Evolutionary conservation across 2,888 invertebrate genomes (phyloP), one percentile per base, ranked within the genome.

Genomic region (Euzetes globulus): DNA sequence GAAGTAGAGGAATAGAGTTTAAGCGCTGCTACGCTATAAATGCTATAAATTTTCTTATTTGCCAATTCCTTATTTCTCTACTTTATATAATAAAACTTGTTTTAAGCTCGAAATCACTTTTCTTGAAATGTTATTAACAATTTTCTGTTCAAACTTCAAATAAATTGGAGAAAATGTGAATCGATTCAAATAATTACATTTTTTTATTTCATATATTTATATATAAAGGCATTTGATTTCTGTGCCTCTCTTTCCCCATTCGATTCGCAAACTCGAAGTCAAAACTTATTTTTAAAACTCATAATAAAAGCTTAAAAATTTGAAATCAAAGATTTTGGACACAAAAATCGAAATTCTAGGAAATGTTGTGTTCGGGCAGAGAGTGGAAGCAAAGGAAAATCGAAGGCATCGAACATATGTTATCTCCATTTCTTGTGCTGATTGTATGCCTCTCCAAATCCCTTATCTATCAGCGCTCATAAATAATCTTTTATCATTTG

Each of bases 401-500:
- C 41, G 41, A n/a, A 33, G 17, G 33, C 41, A 68, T 7, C 17
- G 41, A 68, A 68, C 68, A 68, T 41, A 45, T 68, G 68, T 68
- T 68, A 68, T 68, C 68, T 68, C 37, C 37, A 41, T 41, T 41
- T 41, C 41, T 68, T 11, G 45, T n/a, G 37, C 68, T 37, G 37
- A 17, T 29, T 29, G 22, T 19, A 45, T 37, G 15, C 22, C 37
- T 68, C 22, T 68, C 13, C 68, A 37, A 68, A 68, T 68, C 41
- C 68, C 68, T 41, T 68, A 68, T 68, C 68, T 68, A 68, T 68
- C 68, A 41, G 41, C 19, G n/a, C 68, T 68, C 68, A 68, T 68
- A 68, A 68, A 68, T 68, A 68, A 68, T 68, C 68, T 68, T 68
- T 68, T 68, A 68, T 68, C 68, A 45, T 68, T 68, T 68, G 68